These are phyloP conservation scores for Brachycybe producta DNA, from an alignment of 2,888 invertebrate genomes.

Conservation along the genomic window DNA sequence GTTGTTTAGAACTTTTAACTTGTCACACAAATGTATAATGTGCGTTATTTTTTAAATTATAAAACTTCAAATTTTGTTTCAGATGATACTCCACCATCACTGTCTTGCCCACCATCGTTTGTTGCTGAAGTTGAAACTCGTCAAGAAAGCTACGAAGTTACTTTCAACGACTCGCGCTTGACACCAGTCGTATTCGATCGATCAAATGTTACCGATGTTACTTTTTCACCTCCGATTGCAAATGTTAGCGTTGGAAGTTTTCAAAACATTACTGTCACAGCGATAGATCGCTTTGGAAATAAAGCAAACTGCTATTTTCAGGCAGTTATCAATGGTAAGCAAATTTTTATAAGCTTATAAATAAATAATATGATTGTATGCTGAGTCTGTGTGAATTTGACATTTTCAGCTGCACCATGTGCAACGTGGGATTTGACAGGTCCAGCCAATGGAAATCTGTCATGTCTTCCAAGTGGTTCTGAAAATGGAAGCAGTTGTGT, in stretches of 20 bases:
- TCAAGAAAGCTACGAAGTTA: slow-evolving; percentile 78
- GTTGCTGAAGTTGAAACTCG: slow-evolving; percentile 80
- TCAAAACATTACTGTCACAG: slow-evolving; percentile 82
- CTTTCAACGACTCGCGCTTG: slow-evolving; percentile 76
- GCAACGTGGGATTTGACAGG: slow-evolving; percentile 87
- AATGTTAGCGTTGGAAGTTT: slow-evolving; percentile 48
- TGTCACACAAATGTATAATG: not conserved
- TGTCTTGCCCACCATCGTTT: slow-evolving; percentile 86
- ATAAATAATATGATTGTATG: not conserved
- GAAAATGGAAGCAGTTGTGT: slow-evolving; percentile 55
- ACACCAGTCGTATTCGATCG: slow-evolving; percentile 75
- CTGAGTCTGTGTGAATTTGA: slow-evolving; percentile 8
- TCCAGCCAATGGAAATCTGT: slow-evolving; percentile 75
- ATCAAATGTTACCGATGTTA: slow-evolving; percentile 55
- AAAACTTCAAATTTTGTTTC: slow-evolving; percentile 13
- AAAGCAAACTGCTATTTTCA: slow-evolving; percentile 85
- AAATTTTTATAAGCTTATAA: not conserved
- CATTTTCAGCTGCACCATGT: slow-evolving; percentile 69
- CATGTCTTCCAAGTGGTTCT: slow-evolving; percentile 64
- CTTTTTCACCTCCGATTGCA: slow-evolving; percentile 21
- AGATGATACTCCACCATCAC: slow-evolving; percentile 78
- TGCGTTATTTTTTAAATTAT: not conserved
- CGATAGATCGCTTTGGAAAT: slow-evolving; percentile 74
- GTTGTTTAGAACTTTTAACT: not conserved
- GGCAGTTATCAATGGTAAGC: slow-evolving; percentile 36